Base-by-base conservation (phyloP, 1,140 invertebrate genomes). In the Drosophila triauraria region DNA sequence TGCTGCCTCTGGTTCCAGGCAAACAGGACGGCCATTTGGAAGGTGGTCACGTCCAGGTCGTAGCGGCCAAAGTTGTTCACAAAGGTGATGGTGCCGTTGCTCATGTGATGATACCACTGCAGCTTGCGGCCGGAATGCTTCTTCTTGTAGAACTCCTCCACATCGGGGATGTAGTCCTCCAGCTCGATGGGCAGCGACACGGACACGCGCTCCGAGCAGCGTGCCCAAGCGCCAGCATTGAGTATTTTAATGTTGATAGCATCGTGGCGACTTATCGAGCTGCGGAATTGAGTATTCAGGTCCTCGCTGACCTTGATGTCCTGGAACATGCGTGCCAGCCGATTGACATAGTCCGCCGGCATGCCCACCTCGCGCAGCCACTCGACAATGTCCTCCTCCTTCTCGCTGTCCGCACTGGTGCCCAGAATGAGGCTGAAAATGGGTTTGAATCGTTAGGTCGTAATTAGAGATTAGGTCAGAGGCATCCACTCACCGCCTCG, bases 81-180 rank as follows among this genome's bases (percentile, higher is more conserved):
- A 94, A 99, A 99, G 47, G 97, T 99, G 76, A 99, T 98, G 38
- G 98, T 98, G 82, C 99, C 99, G 94, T 99, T 99, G 50, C 98
- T 99, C 98, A 99, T 99, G 84, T 99, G 98, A 94, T 99, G 98
- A 93, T 99, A 99, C 99, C 99, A 99, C 93, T 99, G 98, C 44
- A 99, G 94, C 93, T 99, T 99, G 50, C 99, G 94, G n/a, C 99
- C 99, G 91, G 96, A 98, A 94, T 99, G 99, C 93, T 99, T 99
- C 93, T 96, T 99, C 94, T 96, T 97, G 91, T 98, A 98, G 94
- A 98, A 98, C 78, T 98, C 97, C 93, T 98, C 97, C 20, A 99
- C 97, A 94, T 99, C 98, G 8, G 98, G 98, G 90, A 99, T 99
- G 93, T 98, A 99, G 93, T 99, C 99, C 94, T 99, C 99, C 78